Evolutionary conservation across 2,888 invertebrate genomes (phyloP), one percentile per base, ranked within the genome.

Genomic region (Tenthredo livida): DNA sequence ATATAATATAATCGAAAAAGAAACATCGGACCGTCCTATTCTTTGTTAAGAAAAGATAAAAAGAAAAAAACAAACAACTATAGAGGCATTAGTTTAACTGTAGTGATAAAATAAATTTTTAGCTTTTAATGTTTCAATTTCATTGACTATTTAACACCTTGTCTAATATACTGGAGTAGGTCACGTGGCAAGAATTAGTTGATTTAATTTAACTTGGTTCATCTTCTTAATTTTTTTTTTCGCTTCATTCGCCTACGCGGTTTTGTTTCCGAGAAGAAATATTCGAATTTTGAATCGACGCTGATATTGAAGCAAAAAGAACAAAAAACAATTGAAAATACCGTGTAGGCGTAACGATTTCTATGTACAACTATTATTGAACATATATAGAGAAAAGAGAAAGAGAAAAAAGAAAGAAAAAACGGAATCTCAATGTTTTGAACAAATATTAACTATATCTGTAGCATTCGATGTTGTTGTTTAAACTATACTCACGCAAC

Each of bases 401-500:
- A 10, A 61, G 10, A 61, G 21, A 61, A 9, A 10, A 61, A 2
- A 61, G 21, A 61, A 61, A 61, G 21, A 21, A 33, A 17, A 67
- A 67, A 67, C 33, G 6, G 33, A 33, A 67, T 67, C 17, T 67
- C 67, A 67, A 67, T 33, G 33, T 29, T 33, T 33, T 25, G 1
- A 67, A 67, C 33, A 29, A 17, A 67, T 67, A 67, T 67, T 33
- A 67, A 17, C 67, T 67, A 67, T 67, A 67, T 67, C 67, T 67
- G 67, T 67, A 67, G 67, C 67, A 33, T 67, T 67, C 67, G 67
- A 67, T 67, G 67, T 67, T 67, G 67, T 67, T 17, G 67, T 67
- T 17, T 33, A 1, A 67, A 33, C 67, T 67, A 33, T 67, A 61
- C 21, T 21, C 25, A 12, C 61, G 61, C 61, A 4, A 61, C 61